Conservation (phyloP, 2,113 vertebrate species). For the Clarias magur region DNA sequence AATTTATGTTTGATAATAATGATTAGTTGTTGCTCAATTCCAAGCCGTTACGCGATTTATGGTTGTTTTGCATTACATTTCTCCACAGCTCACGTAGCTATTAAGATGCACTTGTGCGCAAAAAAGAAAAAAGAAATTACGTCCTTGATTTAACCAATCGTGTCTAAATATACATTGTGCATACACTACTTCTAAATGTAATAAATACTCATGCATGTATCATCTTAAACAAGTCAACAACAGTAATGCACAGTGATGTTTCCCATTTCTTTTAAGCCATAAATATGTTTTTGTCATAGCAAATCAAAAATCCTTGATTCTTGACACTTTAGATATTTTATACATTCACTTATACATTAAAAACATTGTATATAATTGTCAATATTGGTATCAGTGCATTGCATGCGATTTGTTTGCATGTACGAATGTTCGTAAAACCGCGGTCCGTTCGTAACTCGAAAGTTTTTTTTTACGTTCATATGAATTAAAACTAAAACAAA, state of each 20-base stretch:
- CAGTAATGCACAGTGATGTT: not conserved
- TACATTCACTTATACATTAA: too few relatives aligned
- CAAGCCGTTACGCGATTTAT: too few relatives aligned
- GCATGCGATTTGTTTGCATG: too few relatives aligned
- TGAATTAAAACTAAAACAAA: not conserved
- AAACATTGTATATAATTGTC: too few relatives aligned
- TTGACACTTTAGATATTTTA: not conserved
- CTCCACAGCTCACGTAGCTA: too few relatives aligned
- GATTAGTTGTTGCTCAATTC: too few relatives aligned
- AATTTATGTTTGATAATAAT: not conserved
- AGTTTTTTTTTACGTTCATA: not conserved
- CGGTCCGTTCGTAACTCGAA: too few relatives aligned
- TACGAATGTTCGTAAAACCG: too few relatives aligned
- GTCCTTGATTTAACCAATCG: not conserved
- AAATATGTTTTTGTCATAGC: not conserved
- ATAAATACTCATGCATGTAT: not conserved
- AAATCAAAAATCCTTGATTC: not conserved
- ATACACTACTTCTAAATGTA: not conserved
- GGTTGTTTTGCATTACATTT: too few relatives aligned
- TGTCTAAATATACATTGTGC: not conserved
- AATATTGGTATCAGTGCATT: too few relatives aligned
- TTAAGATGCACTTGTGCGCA: too few relatives aligned
- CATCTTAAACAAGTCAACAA: not conserved
- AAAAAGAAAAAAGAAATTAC: not conserved
- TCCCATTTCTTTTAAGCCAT: not conserved